phyloP scores from a whole-genome alignment of 2,113 vertebrate species.

The Polypterus bichir region DNA sequence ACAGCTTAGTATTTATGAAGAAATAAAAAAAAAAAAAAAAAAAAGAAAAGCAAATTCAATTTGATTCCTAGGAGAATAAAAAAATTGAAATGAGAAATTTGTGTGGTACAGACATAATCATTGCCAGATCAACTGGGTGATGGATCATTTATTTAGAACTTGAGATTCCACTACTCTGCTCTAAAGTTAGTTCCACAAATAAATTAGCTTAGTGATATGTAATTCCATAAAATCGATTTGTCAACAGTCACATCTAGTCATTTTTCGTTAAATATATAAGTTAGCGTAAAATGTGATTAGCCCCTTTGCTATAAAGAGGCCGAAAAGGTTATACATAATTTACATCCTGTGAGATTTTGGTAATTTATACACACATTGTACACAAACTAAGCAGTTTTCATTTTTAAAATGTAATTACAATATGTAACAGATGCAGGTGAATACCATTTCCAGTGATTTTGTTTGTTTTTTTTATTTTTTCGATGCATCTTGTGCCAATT shows the following conservation, averaged over 20 bases:
- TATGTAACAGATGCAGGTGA: slow-evolving; percentile 58
- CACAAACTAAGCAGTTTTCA: slow-evolving; percentile 57
- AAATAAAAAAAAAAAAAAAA: slow-evolving; percentile 40
- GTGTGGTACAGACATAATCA: slow-evolving; percentile 50
- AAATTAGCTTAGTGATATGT: slow-evolving; percentile 55
- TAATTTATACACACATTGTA: slow-evolving; percentile 66
- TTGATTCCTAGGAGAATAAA: slow-evolving; percentile 29
- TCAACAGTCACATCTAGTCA: slow-evolving; percentile 60
- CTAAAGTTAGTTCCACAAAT: slow-evolving; percentile 64
- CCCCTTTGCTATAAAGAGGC: slow-evolving; percentile 47
- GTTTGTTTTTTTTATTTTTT: not conserved
- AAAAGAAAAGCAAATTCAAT: slow-evolving; percentile 27
- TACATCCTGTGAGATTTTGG: slow-evolving; percentile 64
- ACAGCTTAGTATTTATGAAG: slow-evolving; percentile 57
- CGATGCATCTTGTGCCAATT: slow-evolving; percentile 19
- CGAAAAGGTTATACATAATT: slow-evolving; percentile 63
- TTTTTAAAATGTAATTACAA: slow-evolving; percentile 57
- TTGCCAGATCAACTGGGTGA: slow-evolving; percentile 53
- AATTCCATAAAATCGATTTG: slow-evolving; percentile 40
- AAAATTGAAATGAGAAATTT: slow-evolving; percentile 29
- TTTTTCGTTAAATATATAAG: slow-evolving; percentile 49
- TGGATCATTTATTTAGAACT: slow-evolving; percentile 40
- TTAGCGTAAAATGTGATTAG: slow-evolving; percentile 49
- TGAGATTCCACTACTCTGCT: slow-evolving; percentile 53
- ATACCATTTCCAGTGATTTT: slow-evolving; percentile 25